Percentiles rank a stretch among this genome's conserved stretches.
These are phyloP conservation scores for Eupeodes luniger DNA, from an alignment of 2,888 invertebrate genomes.

Conservation along the genomic window DNA sequence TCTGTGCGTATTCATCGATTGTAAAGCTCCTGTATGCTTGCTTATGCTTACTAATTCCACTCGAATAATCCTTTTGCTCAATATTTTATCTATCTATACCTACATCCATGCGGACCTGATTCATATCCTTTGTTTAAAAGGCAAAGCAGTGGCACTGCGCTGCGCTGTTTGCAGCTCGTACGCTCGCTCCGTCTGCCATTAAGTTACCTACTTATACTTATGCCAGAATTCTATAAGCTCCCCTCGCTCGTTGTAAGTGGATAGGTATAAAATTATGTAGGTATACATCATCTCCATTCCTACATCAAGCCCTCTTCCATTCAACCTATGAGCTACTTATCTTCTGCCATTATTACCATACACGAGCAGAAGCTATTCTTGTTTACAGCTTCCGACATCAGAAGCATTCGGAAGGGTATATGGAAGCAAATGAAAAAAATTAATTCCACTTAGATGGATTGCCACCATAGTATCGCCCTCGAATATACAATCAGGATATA, in stretches of 20 bases:
- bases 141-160: background rate
- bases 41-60: slow-evolving; percentile 24
- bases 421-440: slow-evolving; percentile 32
- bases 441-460: slow-evolving; percentile 70
- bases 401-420: background rate
- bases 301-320: slow-evolving; percentile 3
- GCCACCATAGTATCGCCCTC: slow-evolving; percentile 34
- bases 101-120: slow-evolving; percentile 16
- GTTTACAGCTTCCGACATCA: slow-evolving; percentile 23
- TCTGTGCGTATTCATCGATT: slow-evolving; percentile 5
- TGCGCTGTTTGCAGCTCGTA: background rate
- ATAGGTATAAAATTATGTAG: background rate
- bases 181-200: slow-evolving; percentile 30
- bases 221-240: slow-evolving; percentile 14
- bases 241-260: background rate
- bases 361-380: slow-evolving; percentile 62
- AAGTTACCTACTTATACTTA: slow-evolving; percentile 28
- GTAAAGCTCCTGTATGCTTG: background rate
- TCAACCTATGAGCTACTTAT: slow-evolving; percentile 54
- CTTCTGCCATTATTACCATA: slow-evolving; percentile 58
- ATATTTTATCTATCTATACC: slow-evolving; percentile 36
- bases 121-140: slow-evolving; percentile 45
- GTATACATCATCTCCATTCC: background rate
- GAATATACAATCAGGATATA: slow-evolving; percentile 1
- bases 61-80: slow-evolving; percentile 49